phyloP scores from a whole-genome alignment of 1,140 invertebrate species.

The Drosophila bocqueti region DNA sequence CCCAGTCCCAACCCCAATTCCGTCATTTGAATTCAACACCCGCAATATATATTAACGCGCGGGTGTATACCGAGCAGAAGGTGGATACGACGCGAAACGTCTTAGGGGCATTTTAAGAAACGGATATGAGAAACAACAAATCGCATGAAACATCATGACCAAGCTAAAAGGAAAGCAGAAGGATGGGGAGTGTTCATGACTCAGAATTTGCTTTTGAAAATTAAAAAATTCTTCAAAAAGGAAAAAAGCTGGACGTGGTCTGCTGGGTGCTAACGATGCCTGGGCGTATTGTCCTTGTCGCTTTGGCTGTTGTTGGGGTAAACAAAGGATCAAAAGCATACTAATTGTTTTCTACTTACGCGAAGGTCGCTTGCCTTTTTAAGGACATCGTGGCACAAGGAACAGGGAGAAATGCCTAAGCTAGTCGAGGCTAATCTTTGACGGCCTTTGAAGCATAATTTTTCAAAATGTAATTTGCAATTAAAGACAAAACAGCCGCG shows the following conservation, averaged over 20 bases:
- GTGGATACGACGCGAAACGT: constrained; percentile 29
- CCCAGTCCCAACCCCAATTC: not conserved
- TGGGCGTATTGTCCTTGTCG: constrained; percentile 45
- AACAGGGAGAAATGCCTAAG: constrained; percentile 23
- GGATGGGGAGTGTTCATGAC: constrained; percentile 48
- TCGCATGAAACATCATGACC: constrained; percentile 60
- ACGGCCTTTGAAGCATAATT: constrained; percentile 76
- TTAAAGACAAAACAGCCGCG: constrained; percentile 68
- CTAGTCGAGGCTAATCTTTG: constrained; percentile 64
- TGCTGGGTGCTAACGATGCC: constrained; percentile 75
- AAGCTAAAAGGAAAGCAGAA: constrained; percentile 27
- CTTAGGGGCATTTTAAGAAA: constrained; percentile 78
- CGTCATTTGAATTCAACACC: constrained; percentile 34
- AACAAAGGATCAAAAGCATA: constrained; percentile 84
- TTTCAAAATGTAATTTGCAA: constrained; percentile 84
- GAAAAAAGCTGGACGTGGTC: constrained; percentile 60
- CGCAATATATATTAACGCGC: constrained; percentile 57
- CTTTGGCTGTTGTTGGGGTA: constrained; percentile 74
- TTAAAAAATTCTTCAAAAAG: constrained; percentile 79
- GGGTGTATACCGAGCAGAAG: constrained; percentile 40
- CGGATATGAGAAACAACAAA: constrained; percentile 80
- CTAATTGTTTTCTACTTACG: constrained; percentile 83
- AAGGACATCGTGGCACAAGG: constrained; percentile 6
- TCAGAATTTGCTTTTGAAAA: constrained; percentile 78
- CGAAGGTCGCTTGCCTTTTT: constrained; percentile 46